Conservation (phyloP, 2,888 invertebrate genomes). For the Sinelater perroti region DNA sequence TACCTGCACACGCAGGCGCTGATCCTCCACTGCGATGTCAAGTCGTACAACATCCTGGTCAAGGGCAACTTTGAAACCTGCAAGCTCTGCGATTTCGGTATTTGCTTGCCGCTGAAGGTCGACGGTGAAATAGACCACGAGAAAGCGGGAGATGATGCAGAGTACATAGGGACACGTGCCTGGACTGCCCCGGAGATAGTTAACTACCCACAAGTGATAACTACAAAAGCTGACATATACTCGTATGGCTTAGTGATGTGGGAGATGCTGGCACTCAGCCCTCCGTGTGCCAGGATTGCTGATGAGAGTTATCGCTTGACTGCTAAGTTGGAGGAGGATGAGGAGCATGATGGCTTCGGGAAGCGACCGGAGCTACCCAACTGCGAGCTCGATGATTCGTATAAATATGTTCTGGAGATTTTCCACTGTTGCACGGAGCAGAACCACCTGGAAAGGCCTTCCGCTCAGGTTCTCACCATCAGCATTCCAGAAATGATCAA, state of each 20-base stretch:
- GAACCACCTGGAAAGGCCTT: constrained; percentile 67
- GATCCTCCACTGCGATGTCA: constrained; percentile 83
- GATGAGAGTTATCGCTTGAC: constrained; percentile 55
- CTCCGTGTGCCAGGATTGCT: constrained; percentile 68
- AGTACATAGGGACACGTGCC: constrained; percentile 77
- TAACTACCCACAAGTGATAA: constrained; percentile 66
- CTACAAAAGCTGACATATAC: constrained; percentile 81
- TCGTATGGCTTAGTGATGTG: constrained; percentile 80
- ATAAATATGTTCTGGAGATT: constrained; percentile 71
- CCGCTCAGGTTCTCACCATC: constrained; percentile 65
- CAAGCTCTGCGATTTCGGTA: constrained; percentile 87
- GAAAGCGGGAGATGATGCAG: constrained; percentile 61
- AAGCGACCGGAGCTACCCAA: constrained; percentile 76
- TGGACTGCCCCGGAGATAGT: constrained; percentile 86
- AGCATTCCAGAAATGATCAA: constrained; percentile 60
- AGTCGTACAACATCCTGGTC: constrained; percentile 83
- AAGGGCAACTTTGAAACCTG: constrained; percentile 78
- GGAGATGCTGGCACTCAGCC: constrained; percentile 80
- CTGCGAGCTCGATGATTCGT: constrained; percentile 67
- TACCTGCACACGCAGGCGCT: constrained; percentile 79
- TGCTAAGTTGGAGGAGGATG: constrained; percentile 43
- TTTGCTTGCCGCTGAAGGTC: constrained; percentile 74
- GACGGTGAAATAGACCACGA: constrained; percentile 69
- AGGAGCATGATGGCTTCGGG: constrained; percentile 60
- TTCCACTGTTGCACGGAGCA: constrained; percentile 77